Base-by-base conservation (phyloP, 2,888 invertebrate genomes). In the Malacosoma neustria region DNA sequence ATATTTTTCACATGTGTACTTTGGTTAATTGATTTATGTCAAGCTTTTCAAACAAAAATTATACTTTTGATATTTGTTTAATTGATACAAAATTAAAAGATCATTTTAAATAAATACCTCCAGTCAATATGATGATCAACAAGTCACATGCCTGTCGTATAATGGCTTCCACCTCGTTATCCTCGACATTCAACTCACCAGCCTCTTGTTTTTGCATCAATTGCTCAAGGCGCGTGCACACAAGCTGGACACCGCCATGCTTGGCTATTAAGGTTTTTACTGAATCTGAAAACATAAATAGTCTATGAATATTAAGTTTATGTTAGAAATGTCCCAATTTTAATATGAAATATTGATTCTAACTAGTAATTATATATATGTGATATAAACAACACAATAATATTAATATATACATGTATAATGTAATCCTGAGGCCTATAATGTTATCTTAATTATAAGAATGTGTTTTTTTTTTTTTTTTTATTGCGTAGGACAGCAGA, bases 71-170 rank as follows among this genome's bases (percentile, higher is more conserved):
- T 30, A 11, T 30, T 30, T 30, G 31, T 31, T 2, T 3, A 31
- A 31, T 9, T 31, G 11, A n/a, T 2, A 11, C 6, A n/a, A 31
- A 7, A 31, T 31, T 7, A 13, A 30, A 12, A n/a, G 4, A 4
- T 15, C 32, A 11, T n/a, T n/a, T n/a, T n/a, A n/a, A n/a, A n/a
- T n/a, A 22, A 7, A 9, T 45, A 95, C 95, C 96, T 77, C 95
- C 96, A 38, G 94, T 95, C 31, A 96, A 80, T 40, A 96, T 91
- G 36, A 94, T 88, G 15, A 96, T 92, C 48, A 96, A 90, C 29
- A 96, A 87, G 70, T 96, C 95, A 59, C 95, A 95, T 13, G 95
- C 94, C 64, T 93, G 88, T 75, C 95, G 95, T 72, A 94, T 88
- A 3, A 93, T 85, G 2, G 91, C 89, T 2, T 73, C 69, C 3